Conservation (phyloP, 2,888 invertebrate species). For the Polia nebulosa region DNA sequence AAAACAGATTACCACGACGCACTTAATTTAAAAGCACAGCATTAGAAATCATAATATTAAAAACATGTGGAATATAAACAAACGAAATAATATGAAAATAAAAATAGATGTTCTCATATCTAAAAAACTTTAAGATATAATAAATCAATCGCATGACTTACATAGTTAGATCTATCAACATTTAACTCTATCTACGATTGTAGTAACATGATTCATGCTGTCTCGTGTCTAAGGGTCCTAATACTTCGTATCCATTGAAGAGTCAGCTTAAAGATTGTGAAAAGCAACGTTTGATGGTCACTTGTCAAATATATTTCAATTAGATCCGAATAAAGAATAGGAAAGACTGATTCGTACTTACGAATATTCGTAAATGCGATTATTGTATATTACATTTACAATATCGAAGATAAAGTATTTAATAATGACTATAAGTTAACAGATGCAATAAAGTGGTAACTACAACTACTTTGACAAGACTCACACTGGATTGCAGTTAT, state of each 20-base stretch:
- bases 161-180: slow-evolving; percentile 62
- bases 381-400: slow-evolving; percentile 20
- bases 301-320: slow-evolving; percentile 4
- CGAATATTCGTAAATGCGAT: slow-evolving; percentile 34
- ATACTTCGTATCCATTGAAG: slow-evolving; percentile 26
- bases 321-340: slow-evolving; percentile 6
- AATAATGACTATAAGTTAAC: slow-evolving; percentile 44
- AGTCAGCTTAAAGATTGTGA: slow-evolving; percentile 11
- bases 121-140: slow-evolving; percentile 12
- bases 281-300: slow-evolving; percentile 11
- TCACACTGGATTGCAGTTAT: slow-evolving; percentile 63
- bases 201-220: slow-evolving; percentile 34
- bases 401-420: slow-evolving; percentile 36
- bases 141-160: slow-evolving; percentile 47
- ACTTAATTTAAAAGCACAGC: slow-evolving; percentile 67
- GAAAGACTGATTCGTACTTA: slow-evolving; percentile 12
- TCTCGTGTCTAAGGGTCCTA: slow-evolving; percentile 34
- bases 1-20: slow-evolving; percentile 64
- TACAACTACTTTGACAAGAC: slow-evolving; percentile 66
- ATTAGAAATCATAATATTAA: slow-evolving; percentile 63
- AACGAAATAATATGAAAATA: slow-evolving; percentile 46
- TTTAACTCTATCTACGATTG: slow-evolving; percentile 38
- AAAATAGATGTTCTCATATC: slow-evolving; percentile 43
- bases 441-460: slow-evolving; percentile 61
- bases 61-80: slow-evolving; percentile 61